Evolutionary conservation across 2,888 invertebrate genomes (phyloP), one percentile per base, ranked within the genome.

Genomic region (Zootermopsis nevadensis): DNA sequence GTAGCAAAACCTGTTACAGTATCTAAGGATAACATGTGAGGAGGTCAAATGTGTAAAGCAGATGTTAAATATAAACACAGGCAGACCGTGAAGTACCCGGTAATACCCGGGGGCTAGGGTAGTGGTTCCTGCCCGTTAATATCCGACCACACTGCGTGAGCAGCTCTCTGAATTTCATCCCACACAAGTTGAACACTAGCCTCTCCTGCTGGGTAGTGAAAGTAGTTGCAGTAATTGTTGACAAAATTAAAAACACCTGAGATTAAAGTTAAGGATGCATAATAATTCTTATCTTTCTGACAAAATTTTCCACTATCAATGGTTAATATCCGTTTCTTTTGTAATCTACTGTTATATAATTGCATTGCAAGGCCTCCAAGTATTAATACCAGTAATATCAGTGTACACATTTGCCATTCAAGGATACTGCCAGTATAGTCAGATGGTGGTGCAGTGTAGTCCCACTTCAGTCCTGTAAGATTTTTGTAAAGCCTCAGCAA

Each of bases 381-480:
- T 48, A 15, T 48, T 19, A 12, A 19, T 48, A 19, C 48, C 48
- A 48, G 19, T 12, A 48, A 48, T 48, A 15, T 30, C 66, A 27
- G 27, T 66, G 2, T 66, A 66, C 4, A 27, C n/a, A 27, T 66
- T 66, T 66, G 66, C 12, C 31, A 19, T 22, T n/a, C 38, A 74
- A 74, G 74, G 74, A 74, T 74, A 74, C 74, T n/a, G 7, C 74
- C 74, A 33, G 69, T 22, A n/a, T 74, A 15, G 24, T n/a, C 4
- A 2, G n/a, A 33, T n/a, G n/a, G n/a, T 38, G 74, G 38, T 38
- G 33, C 74, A 24, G 74, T n/a, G 33, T 38, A 74, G n/a, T 74
- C 38, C 74, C 74, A 74, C 15, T 74, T 74, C 22, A 74, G 6
- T 74, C 74, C 74, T 22, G 74, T 74, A n/a, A 74, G n/a, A 38